Conservation (phyloP, 2,113 vertebrate species). For the Pedionomus torquatus region DNA sequence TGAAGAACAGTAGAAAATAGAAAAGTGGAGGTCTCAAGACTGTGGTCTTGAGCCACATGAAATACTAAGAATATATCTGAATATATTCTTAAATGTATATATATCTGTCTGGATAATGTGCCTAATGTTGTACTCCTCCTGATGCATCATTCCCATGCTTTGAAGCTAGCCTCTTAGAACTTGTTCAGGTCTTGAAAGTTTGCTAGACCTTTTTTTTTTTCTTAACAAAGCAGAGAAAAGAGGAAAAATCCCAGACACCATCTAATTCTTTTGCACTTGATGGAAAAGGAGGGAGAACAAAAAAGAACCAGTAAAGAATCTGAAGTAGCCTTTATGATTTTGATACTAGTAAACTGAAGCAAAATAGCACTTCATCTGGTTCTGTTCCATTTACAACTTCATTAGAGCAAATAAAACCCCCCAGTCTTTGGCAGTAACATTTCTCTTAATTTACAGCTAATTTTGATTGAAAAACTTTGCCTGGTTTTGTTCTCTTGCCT, state of each 20-base stretch:
- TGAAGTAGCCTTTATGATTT: background rate
- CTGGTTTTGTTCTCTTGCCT: background rate
- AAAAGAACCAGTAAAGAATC: background rate
- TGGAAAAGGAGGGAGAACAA: background rate
- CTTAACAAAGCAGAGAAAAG: background rate
- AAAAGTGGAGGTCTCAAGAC: background rate
- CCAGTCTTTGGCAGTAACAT: background rate
- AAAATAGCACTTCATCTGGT: background rate
- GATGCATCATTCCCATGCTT: background rate
- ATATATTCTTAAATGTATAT: too few species aligned
- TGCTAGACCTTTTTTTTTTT: background rate
- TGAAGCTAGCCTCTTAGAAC: background rate
- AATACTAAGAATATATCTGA: background rate
- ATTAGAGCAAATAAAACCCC: background rate
- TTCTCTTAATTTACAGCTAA: background rate
- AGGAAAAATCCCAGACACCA: background rate
- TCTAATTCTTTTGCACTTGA: background rate
- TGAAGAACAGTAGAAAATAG: background rate
- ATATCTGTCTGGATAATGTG: background rate
- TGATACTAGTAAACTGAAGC: background rate
- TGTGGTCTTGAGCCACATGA: background rate
- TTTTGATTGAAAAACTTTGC: background rate
- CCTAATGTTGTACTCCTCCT: background rate
- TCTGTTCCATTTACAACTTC: background rate
- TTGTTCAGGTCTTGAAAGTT: background rate